These are phyloP conservation scores for Centruroides vittatus DNA, from an alignment of 1,140 invertebrate genomes.

Conservation along the genomic window DNA sequence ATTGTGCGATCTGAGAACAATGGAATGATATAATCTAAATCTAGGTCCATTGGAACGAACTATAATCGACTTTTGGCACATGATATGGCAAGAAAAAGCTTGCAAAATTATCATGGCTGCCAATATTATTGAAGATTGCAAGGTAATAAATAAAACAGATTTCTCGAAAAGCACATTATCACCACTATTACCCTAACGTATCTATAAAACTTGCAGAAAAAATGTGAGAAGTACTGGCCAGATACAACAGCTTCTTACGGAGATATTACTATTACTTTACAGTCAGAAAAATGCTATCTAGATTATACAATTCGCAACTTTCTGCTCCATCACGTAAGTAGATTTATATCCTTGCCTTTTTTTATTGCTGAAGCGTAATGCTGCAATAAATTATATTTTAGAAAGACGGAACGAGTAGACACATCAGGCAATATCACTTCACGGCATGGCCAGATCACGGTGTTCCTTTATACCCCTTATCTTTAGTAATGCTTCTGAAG, in stretches of 20 bases:
- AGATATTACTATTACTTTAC: slow-evolving; percentile 15
- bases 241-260: slow-evolving; percentile 18
- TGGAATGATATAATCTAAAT: too few species aligned
- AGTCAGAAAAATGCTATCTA: slow-evolving; percentile 8
- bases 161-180: too few species aligned
- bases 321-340: slow-evolving; percentile 12
- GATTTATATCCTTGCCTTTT: neutral
- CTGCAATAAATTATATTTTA: too few species aligned
- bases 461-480: slow-evolving; percentile 83
- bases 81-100: slow-evolving; percentile 58
- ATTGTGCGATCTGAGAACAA: too few species aligned
- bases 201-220: slow-evolving; percentile 30
- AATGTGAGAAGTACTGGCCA: slow-evolving; percentile 53
- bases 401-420: too few species aligned
- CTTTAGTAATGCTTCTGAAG: slow-evolving; percentile 84
- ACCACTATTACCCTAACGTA: too few species aligned
- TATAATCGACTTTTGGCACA: slow-evolving; percentile 61
- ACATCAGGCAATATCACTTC: slow-evolving; percentile 70
- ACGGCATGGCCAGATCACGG: slow-evolving; percentile 94
- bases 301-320: slow-evolving; percentile 19
- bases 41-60: slow-evolving; percentile 51
- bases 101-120: slow-evolving; percentile 63
- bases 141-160: slow-evolving; percentile 31
- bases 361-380: too few species aligned
- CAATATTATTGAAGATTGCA: slow-evolving; percentile 55